Percentiles rank a stretch among this genome's conserved stretches.
Conservation (phyloP, 2,797 vertebrate genomes). For the Luscinia luscinia region DNA sequence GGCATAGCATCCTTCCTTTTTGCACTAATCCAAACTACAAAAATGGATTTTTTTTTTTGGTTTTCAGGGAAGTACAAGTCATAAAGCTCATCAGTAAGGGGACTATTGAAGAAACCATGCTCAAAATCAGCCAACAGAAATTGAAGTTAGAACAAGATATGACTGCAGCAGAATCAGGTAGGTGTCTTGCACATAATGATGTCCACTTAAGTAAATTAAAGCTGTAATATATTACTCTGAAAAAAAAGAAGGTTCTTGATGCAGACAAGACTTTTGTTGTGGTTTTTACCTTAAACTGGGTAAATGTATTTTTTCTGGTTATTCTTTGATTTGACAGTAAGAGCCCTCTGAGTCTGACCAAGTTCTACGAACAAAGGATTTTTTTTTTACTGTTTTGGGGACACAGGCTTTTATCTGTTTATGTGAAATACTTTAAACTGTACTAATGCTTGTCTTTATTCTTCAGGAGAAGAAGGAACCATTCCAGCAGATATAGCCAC, state of each 20-base stretch:
- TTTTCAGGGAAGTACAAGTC: constrained; percentile 85
- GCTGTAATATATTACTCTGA: background rate
- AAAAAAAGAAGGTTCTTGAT: background rate
- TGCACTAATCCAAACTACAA: background rate
- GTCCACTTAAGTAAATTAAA: background rate
- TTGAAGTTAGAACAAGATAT: constrained; percentile 95
- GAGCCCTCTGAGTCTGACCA: background rate
- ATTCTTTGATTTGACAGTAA: background rate
- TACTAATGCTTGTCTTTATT: background rate
- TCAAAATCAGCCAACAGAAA: constrained; percentile 92
- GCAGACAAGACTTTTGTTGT: background rate
- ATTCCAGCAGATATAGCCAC: constrained; percentile 93
- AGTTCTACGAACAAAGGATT: background rate
- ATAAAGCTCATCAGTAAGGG: constrained; percentile 91
- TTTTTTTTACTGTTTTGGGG: background rate
- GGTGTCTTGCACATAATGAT: background rate
- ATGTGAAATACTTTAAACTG: background rate
- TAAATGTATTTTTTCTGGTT: background rate
- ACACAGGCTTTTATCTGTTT: background rate
- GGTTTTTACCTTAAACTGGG: background rate
- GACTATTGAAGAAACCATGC: constrained; percentile 93
- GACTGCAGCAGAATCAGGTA: constrained; percentile 89
- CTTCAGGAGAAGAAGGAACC: constrained; percentile 85
- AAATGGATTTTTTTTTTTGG: background rate
- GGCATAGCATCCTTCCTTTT: background rate